Percentiles rank a stretch among this genome's conserved stretches.
phyloP scores from a whole-genome alignment of 2,113 vertebrate species.

The Pelecanus crispus region DNA sequence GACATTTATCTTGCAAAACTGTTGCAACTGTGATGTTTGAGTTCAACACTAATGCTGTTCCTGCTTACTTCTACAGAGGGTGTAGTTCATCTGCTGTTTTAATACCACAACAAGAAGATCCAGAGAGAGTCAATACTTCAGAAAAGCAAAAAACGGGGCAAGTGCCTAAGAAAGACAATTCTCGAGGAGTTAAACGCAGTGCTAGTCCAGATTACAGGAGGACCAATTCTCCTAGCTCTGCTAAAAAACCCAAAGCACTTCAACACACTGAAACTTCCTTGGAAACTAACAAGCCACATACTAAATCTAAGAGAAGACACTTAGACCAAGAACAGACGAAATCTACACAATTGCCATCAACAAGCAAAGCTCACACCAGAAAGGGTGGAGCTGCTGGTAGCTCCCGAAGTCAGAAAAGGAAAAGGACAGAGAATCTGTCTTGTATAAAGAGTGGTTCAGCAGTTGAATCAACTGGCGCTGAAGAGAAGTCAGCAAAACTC shows the following conservation, averaged over 20 bases:
- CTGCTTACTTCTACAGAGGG: slow-evolving; percentile 79
- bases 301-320: slow-evolving; percentile 92
- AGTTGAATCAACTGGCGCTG: slow-evolving; percentile 87
- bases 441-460: slow-evolving; percentile 87
- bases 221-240: slow-evolving; percentile 88
- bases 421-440: slow-evolving; percentile 89
- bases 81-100: slow-evolving; percentile 88
- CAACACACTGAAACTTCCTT: slow-evolving; percentile 81
- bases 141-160: slow-evolving; percentile 88
- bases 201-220: slow-evolving; percentile 91
- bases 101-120: slow-evolving; percentile 87
- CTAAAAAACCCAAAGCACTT: slow-evolving; percentile 93
- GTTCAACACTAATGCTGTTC: slow-evolving; percentile 37
- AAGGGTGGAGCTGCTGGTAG: slow-evolving; percentile 87
- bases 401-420: slow-evolving; percentile 92
- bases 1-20: background rate
- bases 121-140: slow-evolving; percentile 88
- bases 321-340: slow-evolving; percentile 78
- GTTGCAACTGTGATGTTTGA: background rate
- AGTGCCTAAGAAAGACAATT: slow-evolving; percentile 89
- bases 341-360: slow-evolving; percentile 82
- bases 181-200: slow-evolving; percentile 90
- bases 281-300: slow-evolving; percentile 84
- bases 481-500: slow-evolving; percentile 97
- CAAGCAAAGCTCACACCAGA: slow-evolving; percentile 87